Evolutionary conservation across 2,797 vertebrate genomes (phyloP), one percentile per base, ranked within the genome.

Genomic region (Phylloscopus collybita): DNA sequence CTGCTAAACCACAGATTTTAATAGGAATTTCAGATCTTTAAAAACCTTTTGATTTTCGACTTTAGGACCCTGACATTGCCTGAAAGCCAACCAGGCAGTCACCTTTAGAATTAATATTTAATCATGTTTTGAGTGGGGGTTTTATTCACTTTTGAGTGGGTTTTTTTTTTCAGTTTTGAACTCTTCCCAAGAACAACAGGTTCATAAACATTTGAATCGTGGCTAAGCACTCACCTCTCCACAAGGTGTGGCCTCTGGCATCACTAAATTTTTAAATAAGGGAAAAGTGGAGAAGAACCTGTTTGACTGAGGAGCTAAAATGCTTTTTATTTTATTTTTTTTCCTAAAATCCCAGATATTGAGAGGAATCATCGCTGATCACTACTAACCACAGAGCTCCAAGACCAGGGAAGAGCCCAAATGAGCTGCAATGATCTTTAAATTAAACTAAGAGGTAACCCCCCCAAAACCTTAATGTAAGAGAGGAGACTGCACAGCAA

Each of bases 51-150:
- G 61, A n/a, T 17, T 88, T 90, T 86, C 0, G 0, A 18, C 79
- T 84, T 86, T 26, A 70, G 44, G 51, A 81, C 26, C 11, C 36
- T 90, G 80, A 84, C 38, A 15, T 51, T 69, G 54, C 73, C 75
- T 75, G 69, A 94, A 80, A 93, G 13, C 38, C 70, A 86, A 21
- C 15, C 22, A 71, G 10, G 38, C 38, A 27, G 47, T 88, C 65
- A 64, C 57, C 64, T 82, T 87, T 53, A 42, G 27, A 69, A 53
- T 82, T 80, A 80, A 59, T 8, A 67, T 86, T 82, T 76, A 88
- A 74, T 86, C 22, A 13, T 6, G 11, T 64, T 88, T 80, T 64
- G 34, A 74, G 49, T 50, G 26, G 29, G 0, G 0, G 16, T 72
- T 0, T 17, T 75, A 82, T 64, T 59, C 22, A 44, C 22, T 50